Base-by-base conservation (phyloP, 1,140 invertebrate species). In the Drosophila kikkawai region DNA sequence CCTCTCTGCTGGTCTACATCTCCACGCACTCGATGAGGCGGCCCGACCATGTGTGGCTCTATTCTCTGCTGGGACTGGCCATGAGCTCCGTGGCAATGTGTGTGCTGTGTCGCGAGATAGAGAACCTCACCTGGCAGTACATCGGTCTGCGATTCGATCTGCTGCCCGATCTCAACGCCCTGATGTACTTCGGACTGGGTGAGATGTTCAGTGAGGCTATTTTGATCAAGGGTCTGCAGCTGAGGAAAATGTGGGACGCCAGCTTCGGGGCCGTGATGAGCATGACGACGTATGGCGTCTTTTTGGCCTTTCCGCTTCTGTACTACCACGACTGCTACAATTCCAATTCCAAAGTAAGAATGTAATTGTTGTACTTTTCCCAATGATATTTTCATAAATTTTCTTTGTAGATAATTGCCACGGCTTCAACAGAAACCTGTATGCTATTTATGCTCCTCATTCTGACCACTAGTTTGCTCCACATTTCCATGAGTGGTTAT, bases 81-180 rank as follows among this genome's bases (percentile, higher is more conserved):
- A 29, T 42, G 1, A 53, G 60, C 32, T 70, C 79, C 6, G 8
- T 82, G 8, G 7, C 19, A 15, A 39, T 70, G 17, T 36, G 37
- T 3, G 12, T 34, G 3, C 9, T 84, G 0, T 15, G 29, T 7
- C 32, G 12, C 0, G 79, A 76, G 50, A 53, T 79, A 0, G 50
- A 82, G 32, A 86, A 86, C 37, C 8, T 85, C 4, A 26, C 19
- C 2, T 85, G 69, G 69, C 82, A 85, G 34, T 86, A 65, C n/a
- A 15, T 82, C 1, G 50, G 50, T 17, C 41, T 82, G 15, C 53
- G 50, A 0, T 70, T 75, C 1, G 7, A 45, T 17, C 4, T 36
- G 2, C 13, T 9, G 13, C 42, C 65, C 17, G 79, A 82, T 36
- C 9, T 60, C 7, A 48, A 64, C 1, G 45, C 26, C 0, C 4